Base-by-base conservation (phyloP, 2,888 invertebrate genomes). In the Tachina lurida region DNA sequence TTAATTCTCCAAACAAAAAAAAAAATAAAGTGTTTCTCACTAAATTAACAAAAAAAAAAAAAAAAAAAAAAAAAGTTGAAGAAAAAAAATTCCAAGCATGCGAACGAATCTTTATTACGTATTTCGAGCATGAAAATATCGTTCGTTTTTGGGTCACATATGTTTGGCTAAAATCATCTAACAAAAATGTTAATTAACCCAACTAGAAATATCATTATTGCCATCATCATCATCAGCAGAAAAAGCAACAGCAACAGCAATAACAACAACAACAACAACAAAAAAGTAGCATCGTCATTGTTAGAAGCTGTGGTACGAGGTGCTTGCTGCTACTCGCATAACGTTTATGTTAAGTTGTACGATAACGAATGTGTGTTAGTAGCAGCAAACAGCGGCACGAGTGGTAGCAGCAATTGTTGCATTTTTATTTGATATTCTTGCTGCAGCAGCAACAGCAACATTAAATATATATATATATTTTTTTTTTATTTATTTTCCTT, bases 151-250 rank as follows among this genome's bases (percentile, higher is more conserved):
- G 67, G 86, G 86, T 86, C 86, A 86, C 75, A 83, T 67, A 80
- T 79, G 83, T 80, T 83, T 76, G 60, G 60, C 45, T 86, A 73
- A 79, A 79, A 76, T 76, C 86, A 83, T 79, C 76, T 79, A 83
- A 83, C 83, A 83, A 83, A 82, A 86, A 86, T 83, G 73, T 79
- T 83, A 86, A 86, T 83, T 86, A 86, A 86, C 47, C 67, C 86
- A 86, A 83, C 86, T 68, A 68, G 73, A 83, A 83, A 68, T 76
- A 80, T 83, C 83, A 83, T 83, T 80, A 86, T 79, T 56, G 52
- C 31, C 73, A 58, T 73, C 86, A 76, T 65, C 58, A 71, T 75
- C 75, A 70, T 41, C 17, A 41, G 3, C 0, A 62, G n/a, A 31
- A 52, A 52, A 70, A 54, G 22, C 5, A 43, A 13, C 43, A 58